Evolutionary conservation across 2,113 vertebrate species (phyloP), one percentile per base, ranked within the genome.

Genomic region (Lepidothrix coronata): DNA sequence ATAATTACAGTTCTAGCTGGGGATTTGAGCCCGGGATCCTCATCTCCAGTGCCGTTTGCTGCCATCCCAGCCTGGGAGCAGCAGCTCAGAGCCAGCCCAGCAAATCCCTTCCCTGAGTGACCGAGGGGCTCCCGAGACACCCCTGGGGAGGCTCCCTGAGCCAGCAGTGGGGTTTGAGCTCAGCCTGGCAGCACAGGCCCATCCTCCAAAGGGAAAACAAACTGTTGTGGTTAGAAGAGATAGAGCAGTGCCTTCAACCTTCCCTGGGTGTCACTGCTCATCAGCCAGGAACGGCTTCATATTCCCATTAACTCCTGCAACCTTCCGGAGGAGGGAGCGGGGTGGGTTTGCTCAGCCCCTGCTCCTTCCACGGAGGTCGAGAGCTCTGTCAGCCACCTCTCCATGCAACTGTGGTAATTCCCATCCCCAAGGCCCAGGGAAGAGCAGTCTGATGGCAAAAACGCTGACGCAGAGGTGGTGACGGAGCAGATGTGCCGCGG

Each of bases 1-100:
- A 0, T 88, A 93, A 96, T 94, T 89, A 82, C 89, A 89, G 78
- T 54, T 88, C 74, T 18, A 82, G 88, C 84, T 48, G 52, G 70
- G 78, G 71, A 82, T 93, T 88, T 93, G 1, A 83, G 88, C 19
- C 85, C 78, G 14, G 81, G 71, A 85, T 65, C 28, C 70, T 67
- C 55, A 48, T 71, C 81, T 63, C 22, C 35, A 16, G 61, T 51
- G 23, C 63, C 24, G 2, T 48, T 55, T 49, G 51, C 84, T 85
- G 68, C 61, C 2, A 43, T 63, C 48, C 7, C 89, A 39, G 49
- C 59, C 59, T 70, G 68, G 41, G 25, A 44, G 30, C 57, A 51
- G 90, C 73, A 41, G 94, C 87, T 76, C 19, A 4, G 33, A 67
- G 87, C 41, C 70, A 52, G 33, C 49, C 0, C 55, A 6, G 67